Conservation (phyloP, 2,113 vertebrate species). For the Callopanchax toddi region DNA sequence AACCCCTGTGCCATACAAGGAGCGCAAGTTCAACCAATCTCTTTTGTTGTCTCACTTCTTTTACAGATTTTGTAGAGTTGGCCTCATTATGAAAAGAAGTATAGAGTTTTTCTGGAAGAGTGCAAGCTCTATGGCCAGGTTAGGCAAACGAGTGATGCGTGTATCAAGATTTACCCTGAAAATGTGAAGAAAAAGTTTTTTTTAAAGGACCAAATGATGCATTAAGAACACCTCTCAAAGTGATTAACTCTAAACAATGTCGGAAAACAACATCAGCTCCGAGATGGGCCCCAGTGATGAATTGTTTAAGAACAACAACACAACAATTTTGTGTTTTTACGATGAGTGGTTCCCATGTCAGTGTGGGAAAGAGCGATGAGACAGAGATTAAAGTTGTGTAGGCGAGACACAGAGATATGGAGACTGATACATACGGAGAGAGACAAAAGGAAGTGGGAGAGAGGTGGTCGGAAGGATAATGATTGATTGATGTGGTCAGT, state of each 20-base stretch:
- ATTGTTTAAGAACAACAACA: conserved; percentile 18
- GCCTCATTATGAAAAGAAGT: conserved; percentile 39
- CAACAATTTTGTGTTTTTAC: conserved; percentile 42
- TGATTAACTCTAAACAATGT: too few species aligned
- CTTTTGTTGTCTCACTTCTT: conserved; percentile 33
- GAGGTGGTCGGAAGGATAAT: conserved; percentile 70
- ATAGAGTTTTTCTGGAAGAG: conserved; percentile 14
- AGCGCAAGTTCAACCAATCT: conserved; percentile 48
- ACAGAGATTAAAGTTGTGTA: conserved; percentile 64
- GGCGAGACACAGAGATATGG: conserved; percentile 65
- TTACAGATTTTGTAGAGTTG: conserved; percentile 30
- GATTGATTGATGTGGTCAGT: conserved; percentile 82
- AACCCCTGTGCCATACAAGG: conserved; percentile 29
- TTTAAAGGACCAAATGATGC: too few species aligned
- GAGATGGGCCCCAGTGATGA: neutral
- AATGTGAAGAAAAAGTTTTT: neutral
- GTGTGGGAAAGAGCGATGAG: conserved; percentile 69
- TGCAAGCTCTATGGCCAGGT: neutral
- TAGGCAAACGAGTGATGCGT: neutral
- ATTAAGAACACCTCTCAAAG: too few species aligned
- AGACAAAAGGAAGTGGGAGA: conserved; percentile 69
- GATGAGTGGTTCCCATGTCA: conserved; percentile 59
- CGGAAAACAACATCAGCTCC: neutral
- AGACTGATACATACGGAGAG: conserved; percentile 74
- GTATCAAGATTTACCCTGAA: neutral